Evolutionary conservation across 2,113 vertebrate species (phyloP), one percentile per base, ranked within the genome.

Genomic region (Pedionomus torquatus): DNA sequence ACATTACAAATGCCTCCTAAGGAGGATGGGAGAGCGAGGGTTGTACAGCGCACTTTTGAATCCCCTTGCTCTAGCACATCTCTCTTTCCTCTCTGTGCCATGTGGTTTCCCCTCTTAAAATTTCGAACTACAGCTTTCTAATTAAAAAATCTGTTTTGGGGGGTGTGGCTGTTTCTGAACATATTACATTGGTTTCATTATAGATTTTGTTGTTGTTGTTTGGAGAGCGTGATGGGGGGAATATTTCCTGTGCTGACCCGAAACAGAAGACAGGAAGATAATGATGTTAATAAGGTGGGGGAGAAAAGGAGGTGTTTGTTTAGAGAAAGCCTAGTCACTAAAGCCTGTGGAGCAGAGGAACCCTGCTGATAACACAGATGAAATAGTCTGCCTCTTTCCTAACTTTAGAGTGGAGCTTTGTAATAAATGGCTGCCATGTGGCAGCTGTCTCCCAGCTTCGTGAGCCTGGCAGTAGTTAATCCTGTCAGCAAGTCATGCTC

Each of bases 391-490:
- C 93, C 90, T 96, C 90, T 96, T 91, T 84, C 96, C 96, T 96
- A 94, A 96, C 94, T 97, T 90, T 61, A 68, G 83, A 97, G 69
- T 69, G 94, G 94, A 91, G 31, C 96, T 89, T 92, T 89, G 88
- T 95, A 98, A 97, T 98, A 97, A 97, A 98, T 96, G 98, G 95
- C 97, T 97, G 96, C 97, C 96, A 91, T 97, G 97, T 96, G 95
- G 97, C 97, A 97, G 97, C 97, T 95, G 96, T 93, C 61, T 95
- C 57, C 72, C 86, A 76, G 96, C 95, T 96, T 96, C 58, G 41
- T 70, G 81, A 93, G 94, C 94, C 96, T 98, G 97, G 97, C 96
- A 91, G 95, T 89, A 88, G 84, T 97, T 97, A 95, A 95, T 92
- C 91, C 95, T 93, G 96, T 95, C 96, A 92, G 96, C 90, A 94